phyloP scores from a whole-genome alignment of 2,888 invertebrate species.

The Oscheius sp. region DNA sequence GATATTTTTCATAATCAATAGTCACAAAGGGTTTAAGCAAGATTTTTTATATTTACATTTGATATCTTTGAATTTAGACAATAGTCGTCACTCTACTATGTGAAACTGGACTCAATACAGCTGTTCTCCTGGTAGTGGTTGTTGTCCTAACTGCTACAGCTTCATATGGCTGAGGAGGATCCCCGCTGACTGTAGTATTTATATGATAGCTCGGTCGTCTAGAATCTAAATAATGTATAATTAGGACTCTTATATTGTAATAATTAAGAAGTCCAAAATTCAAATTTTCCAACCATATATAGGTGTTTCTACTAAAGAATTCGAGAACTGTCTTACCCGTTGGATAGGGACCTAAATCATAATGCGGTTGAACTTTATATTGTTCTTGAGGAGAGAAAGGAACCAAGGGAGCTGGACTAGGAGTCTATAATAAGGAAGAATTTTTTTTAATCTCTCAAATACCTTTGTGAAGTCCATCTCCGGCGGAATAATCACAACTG shows the following conservation, averaged over 20 bases:
- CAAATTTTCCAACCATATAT: neutral
- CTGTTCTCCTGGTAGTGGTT: conserved; percentile 29
- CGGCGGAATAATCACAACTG: conserved; percentile 15
- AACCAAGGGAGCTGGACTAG: neutral
- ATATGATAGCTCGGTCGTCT: neutral
- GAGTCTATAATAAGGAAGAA: neutral
- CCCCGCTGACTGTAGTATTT: neutral
- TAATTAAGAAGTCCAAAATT: too few species aligned
- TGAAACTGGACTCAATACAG: conserved; percentile 15
- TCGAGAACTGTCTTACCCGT: neutral
- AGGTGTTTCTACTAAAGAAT: neutral
- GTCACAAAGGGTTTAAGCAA: too few species aligned
- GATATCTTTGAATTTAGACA: conserved; percentile 22
- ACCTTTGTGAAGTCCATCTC: conserved; percentile 22
- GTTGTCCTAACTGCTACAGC: conserved; percentile 29
- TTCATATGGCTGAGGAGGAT: conserved; percentile 8
- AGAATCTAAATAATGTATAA: too few species aligned
- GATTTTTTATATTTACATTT: too few species aligned
- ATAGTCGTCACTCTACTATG: conserved; percentile 14
- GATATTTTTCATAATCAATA: too few species aligned
- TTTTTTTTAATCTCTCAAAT: neutral
- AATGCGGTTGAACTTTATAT: conserved; percentile 10
- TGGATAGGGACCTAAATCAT: conserved; percentile 4
- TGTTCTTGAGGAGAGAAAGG: conserved; percentile 2
- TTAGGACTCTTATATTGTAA: too few species aligned